phyloP scores from a whole-genome alignment of 2,113 vertebrate species.

The Herpetotheres cachinnans region DNA sequence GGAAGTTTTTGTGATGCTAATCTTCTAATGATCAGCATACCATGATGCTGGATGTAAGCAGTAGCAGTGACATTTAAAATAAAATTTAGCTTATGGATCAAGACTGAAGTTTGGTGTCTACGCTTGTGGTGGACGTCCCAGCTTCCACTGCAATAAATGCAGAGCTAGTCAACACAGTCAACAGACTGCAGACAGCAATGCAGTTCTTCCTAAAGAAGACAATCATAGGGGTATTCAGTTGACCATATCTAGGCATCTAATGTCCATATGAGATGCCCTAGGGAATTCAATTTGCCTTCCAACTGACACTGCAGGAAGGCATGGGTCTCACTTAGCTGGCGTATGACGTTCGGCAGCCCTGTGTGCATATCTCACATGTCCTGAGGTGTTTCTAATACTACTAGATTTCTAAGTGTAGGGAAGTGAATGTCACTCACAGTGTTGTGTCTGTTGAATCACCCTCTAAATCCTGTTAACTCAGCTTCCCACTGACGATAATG shows the following conservation, averaged over 20 bases:
- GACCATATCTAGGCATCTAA: background rate
- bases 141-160: background rate
- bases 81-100: background rate
- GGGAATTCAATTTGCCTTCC: background rate
- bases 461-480: background rate
- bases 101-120: background rate
- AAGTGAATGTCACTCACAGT: background rate
- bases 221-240: background rate
- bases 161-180: background rate
- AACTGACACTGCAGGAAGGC: background rate
- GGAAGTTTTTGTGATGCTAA: background rate
- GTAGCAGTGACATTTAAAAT: background rate
- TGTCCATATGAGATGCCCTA: background rate
- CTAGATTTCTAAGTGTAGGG: background rate
- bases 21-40: background rate
- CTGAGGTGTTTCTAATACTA: background rate
- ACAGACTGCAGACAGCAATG: background rate
- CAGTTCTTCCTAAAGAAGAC: background rate
- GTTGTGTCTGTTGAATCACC: background rate
- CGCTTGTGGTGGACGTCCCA: background rate
- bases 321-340: too few relatives aligned
- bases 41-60: background rate
- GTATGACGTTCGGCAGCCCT: background rate
- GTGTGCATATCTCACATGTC: background rate
- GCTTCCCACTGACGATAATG: background rate